Percentiles rank a stretch among this genome's conserved stretches.
Evolutionary conservation across 2,113 vertebrate genomes (phyloP).

Genomic region (Ceyx melanurus): DNA sequence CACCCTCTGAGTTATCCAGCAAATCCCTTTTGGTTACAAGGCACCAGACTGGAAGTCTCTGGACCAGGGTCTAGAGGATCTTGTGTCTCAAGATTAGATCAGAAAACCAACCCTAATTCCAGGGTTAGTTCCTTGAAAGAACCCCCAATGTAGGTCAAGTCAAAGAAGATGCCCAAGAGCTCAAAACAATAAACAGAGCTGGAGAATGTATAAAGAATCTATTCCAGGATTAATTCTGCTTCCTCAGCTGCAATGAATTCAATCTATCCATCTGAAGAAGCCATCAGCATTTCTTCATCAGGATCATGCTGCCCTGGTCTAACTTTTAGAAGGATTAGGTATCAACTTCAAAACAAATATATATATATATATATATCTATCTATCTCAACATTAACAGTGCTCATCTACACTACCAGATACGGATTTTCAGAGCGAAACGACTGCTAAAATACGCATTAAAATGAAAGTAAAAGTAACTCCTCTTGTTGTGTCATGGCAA

Average conservation of each 20-base stretch:
- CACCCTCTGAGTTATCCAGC: background rate
- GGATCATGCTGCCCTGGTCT: background rate
- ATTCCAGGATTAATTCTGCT: background rate
- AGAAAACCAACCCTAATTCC: background rate
- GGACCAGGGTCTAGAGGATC: background rate
- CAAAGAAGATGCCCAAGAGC: background rate
- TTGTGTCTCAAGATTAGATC: background rate
- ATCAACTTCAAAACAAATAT: background rate
- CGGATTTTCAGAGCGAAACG: background rate
- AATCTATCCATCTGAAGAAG: background rate
- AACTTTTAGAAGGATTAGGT: background rate
- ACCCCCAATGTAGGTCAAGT: background rate
- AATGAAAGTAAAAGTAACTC: background rate
- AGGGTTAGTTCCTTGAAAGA: background rate
- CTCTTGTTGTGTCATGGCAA: background rate
- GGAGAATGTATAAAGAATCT: background rate
- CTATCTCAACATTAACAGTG: background rate
- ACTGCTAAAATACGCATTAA: background rate
- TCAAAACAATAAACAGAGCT: background rate
- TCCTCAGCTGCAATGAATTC: background rate
- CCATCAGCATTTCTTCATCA: background rate
- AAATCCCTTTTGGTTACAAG: background rate
- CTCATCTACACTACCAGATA: background rate
- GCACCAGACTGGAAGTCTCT: constrained; percentile 11
- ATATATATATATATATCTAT: too few relatives aligned